Evolutionary conservation across 2,888 invertebrate genomes (phyloP), one percentile per base, ranked within the genome.

Genomic region (Drosophila sordidapex): DNA sequence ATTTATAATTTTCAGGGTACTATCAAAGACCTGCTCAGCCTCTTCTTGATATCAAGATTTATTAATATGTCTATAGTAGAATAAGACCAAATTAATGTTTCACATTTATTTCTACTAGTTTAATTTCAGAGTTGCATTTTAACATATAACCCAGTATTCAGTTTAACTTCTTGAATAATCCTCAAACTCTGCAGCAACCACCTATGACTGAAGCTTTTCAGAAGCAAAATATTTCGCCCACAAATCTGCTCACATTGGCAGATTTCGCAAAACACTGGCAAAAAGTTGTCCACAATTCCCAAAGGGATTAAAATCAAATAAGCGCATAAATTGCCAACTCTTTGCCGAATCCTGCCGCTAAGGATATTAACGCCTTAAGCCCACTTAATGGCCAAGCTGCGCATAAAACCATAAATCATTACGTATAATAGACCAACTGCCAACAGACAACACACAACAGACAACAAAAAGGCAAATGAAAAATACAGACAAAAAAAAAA

Each of bases 311-410:
- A 87, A 85, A 85, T 81, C 84, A 82, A 81, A 85, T 85, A 74
- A 77, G 56, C 67, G 71, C 76, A 64, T 70, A 78, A 85, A 88
- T 82, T 76, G 70, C 52, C 70, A 76, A 81, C 88, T 80, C 75
- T 70, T 70, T 79, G 56, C 63, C 64, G 56, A 61, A 61, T 64
- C 56, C 66, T 35, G 59, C 62, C 64, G 67, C 64, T 61, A 70
- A 87, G 77, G 73, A 83, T 72, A 89, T 85, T 89, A 85, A 83
- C 89, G 89, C 85, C 87, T 77, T 79, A 69, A 87, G 80, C 75
- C 56, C 73, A 66, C 68, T 75, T 83, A 76, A 83, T 84, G 73
- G 65, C 31, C 43, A 38, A 52, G 31, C 51, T 61, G 69, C 60
- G 61, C 43, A 60, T 43, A 38, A 40, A 63, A 56, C 46, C 71